Base-by-base conservation (phyloP, 2,113 vertebrate species). In the Arothron firmamentum region DNA sequence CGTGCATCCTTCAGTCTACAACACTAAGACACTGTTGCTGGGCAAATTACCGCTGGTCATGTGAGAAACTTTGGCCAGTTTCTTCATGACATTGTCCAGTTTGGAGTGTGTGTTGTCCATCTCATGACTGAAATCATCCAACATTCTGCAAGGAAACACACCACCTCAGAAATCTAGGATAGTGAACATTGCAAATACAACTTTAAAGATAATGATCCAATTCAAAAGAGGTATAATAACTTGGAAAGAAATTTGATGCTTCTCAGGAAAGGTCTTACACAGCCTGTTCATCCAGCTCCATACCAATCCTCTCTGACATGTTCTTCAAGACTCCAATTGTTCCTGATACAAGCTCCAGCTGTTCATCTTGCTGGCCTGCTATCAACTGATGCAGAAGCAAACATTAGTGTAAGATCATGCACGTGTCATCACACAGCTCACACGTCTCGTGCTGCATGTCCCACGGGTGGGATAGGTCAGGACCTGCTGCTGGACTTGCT, bases 21-120 rank as follows among this genome's bases (percentile, higher is more conserved):
- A 17, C 1, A 45, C 43, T 11, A 38, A 45, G 43, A 16, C 43
- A 7, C 23, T 67, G 64, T 65, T 52, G 52, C 45, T 3, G 4
- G 52, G n/a, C 8, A 56, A 25, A 92, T 85, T 90, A 99, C 97
- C 97, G 1, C 93, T 99, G 5, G 94, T 99, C 96, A 99, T 99
- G 88, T 97, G 96, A 65, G 97, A 99, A 25, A 98, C 95, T 81
- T 98, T 99, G 23, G 97, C 95, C 43, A 99, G 90, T 72, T 99
- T 99, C 91, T 98, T 98, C 93, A 99, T 96, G 62, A 98, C 95
- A 0, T 93, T 98, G 83, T 99, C 97, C 46, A 99, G 87, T 71
- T 94, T 92, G 0, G 96, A 96, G 18, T 99, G 96, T 38, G 94
- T 94, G 84, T 87, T 93, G 86, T 99, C 97, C 79, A 99, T 56